These are phyloP conservation scores for Prolemur simus DNA, from an alignment of 2,113 vertebrate genomes.

Conservation along the genomic window DNA sequence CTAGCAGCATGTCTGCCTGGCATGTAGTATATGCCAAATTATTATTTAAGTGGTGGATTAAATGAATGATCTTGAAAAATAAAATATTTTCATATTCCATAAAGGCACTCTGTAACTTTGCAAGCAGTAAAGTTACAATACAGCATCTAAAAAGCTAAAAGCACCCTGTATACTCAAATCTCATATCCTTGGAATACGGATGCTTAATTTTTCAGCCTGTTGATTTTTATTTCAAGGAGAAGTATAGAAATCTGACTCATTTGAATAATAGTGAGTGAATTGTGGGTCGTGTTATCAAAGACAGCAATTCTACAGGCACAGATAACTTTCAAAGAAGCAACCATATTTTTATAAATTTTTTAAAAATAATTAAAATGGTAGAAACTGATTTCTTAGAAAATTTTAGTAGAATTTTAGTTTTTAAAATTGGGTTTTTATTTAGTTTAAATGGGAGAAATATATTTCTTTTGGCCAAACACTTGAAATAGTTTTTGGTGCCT, in stretches of 20 bases:
- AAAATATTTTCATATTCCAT: slow-evolving; percentile 1
- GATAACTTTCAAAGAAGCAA: not conserved
- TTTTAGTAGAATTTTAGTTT: slow-evolving; percentile 2
- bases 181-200: not conserved
- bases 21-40: not conserved
- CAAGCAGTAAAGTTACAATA: not conserved
- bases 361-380: not conserved
- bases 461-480: slow-evolving; percentile 26
- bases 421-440: slow-evolving; percentile 42
- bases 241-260: not conserved
- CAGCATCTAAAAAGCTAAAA: not conserved
- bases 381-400: not conserved
- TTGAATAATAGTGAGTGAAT: slow-evolving; percentile 6
- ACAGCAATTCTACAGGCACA: not conserved
- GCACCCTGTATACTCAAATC: not conserved
- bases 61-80: slow-evolving; percentile 45
- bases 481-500: not conserved
- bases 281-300: not conserved
- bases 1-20: not conserved
- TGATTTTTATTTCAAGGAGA: slow-evolving; percentile 8
- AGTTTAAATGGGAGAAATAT: not conserved
- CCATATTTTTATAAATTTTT: not conserved
- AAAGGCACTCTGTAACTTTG: not conserved
- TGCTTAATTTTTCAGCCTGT: not conserved
- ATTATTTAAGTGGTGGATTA: not conserved